These are phyloP conservation scores for Micrasema longulum DNA, from an alignment of 1,140 invertebrate species.

Conservation along the genomic window DNA sequence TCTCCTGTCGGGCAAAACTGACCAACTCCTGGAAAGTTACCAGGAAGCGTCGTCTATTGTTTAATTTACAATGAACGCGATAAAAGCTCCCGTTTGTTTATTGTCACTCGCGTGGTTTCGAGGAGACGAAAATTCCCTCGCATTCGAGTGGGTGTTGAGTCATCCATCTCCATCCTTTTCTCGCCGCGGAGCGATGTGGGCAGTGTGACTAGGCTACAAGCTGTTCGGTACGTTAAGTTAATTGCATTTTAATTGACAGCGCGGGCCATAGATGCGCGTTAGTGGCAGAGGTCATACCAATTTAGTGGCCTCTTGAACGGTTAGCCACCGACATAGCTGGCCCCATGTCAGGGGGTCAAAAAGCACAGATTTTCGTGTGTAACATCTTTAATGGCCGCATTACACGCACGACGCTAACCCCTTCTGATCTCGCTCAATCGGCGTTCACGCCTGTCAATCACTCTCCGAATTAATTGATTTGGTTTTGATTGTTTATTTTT, in stretches of 20 bases:
- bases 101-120: background rate
- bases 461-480: constrained; percentile 4
- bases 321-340: constrained; percentile 19
- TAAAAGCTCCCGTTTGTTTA: constrained; percentile 5
- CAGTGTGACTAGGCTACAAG: constrained; percentile 33
- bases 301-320: constrained; percentile 31
- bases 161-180: background rate
- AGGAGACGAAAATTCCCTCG: background rate
- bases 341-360: constrained; percentile 12
- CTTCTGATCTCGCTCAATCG: constrained; percentile 15
- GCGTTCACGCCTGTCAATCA: constrained; percentile 23
- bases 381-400: constrained; percentile 9
- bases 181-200: constrained; percentile 11
- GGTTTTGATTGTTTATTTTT: constrained; percentile 24
- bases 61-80: no score
- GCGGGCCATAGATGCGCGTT: constrained; percentile 30
- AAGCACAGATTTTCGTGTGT: constrained; percentile 25
- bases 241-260: constrained; percentile 52
- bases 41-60: no score
- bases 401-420: constrained; percentile 16
- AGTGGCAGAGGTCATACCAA: constrained; percentile 48
- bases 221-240: constrained; percentile 32
- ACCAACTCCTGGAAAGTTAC: no score
- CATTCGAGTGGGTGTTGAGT: constrained; percentile 17
- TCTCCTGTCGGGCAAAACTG: no score